These are phyloP conservation scores for Sebastes umbrosus DNA, from an alignment of 2,797 vertebrate genomes.

Conservation along the genomic window DNA sequence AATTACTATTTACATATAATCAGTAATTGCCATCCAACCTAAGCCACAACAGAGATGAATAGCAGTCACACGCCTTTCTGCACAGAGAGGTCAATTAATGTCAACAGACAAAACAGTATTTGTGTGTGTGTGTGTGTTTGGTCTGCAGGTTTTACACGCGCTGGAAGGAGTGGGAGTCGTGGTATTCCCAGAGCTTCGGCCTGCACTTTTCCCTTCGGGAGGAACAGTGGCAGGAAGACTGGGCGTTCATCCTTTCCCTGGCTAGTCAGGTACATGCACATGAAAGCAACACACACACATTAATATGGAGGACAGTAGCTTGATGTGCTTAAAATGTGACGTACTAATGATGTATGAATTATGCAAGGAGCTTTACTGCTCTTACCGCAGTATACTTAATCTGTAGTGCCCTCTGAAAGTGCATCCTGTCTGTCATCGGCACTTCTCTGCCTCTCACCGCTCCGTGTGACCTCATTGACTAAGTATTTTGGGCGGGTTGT, in stretches of 20 bases:
- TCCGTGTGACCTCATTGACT: conserved; percentile 41
- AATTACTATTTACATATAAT: conserved; percentile 30
- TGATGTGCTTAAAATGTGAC: conserved; percentile 38
- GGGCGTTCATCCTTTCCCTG: conserved; percentile 97
- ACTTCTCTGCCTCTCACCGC: conserved; percentile 28
- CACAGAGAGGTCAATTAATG: conserved; percentile 18
- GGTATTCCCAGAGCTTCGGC: conserved; percentile 99
- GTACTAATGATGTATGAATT: conserved; percentile 54
- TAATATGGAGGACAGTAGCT: not conserved
- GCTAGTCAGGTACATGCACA: conserved; percentile 91
- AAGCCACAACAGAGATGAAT: conserved; percentile 9
- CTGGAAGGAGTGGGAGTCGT: conserved; percentile 99
- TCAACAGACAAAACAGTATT: conserved; percentile 3
- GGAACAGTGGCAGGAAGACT: conserved; percentile 99
- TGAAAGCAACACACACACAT: not conserved
- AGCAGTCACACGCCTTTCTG: conserved; percentile 1
- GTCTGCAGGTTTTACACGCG: conserved; percentile 92
- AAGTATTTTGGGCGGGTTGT: conserved; percentile 56
- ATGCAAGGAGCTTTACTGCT: conserved; percentile 46
- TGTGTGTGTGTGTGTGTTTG: conserved; percentile 22
- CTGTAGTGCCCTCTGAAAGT: conserved; percentile 44
- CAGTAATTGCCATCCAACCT: conserved; percentile 2
- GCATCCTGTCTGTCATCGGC: conserved; percentile 60
- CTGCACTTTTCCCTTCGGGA: conserved; percentile 96
- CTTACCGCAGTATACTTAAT: conserved; percentile 21